phyloP scores from a whole-genome alignment of 2,888 invertebrate genomes.

The Dastarcus helophoroides region DNA sequence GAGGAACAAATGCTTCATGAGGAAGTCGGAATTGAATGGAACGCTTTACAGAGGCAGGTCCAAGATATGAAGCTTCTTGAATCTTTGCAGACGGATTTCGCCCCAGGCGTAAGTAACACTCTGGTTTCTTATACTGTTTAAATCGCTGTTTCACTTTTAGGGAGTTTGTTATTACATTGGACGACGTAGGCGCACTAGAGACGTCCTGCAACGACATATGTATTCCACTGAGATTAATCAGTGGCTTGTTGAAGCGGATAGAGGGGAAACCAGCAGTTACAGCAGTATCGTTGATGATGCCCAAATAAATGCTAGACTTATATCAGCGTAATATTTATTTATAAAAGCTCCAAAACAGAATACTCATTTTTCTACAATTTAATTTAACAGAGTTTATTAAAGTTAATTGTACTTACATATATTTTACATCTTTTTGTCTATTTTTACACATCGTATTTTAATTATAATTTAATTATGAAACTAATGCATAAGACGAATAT shows the following conservation, averaged over 20 bases:
- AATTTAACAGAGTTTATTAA: too few relatives aligned
- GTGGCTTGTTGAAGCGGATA: conserved; percentile 60
- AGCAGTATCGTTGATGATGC: conserved; percentile 24
- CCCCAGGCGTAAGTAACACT: conserved; percentile 38
- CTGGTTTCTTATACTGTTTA: conserved; percentile 3
- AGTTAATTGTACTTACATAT: too few relatives aligned
- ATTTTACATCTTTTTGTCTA: too few relatives aligned
- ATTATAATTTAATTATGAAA: too few relatives aligned
- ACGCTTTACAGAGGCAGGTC: conserved; percentile 48
- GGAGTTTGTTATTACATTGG: conserved; percentile 60
- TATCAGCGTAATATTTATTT: conserved; percentile 8
- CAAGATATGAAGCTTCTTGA: conserved; percentile 43
- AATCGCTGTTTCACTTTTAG: conserved; percentile 23
- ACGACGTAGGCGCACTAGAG: conserved; percentile 60
- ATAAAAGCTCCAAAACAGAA: too few relatives aligned
- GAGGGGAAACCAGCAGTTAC: conserved; percentile 20
- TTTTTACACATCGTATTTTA: too few relatives aligned
- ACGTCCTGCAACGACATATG: conserved; percentile 66
- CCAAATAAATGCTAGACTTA: conserved; percentile 25
- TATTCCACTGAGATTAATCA: conserved; percentile 61
- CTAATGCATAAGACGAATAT: too few relatives aligned
- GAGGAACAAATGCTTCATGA: conserved; percentile 68
- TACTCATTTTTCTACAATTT: too few relatives aligned
- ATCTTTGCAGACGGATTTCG: conserved; percentile 38
- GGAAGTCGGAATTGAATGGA: conserved; percentile 61